phyloP scores from a whole-genome alignment of 2,888 invertebrate genomes.

The Amphipyra tragopoginis region DNA sequence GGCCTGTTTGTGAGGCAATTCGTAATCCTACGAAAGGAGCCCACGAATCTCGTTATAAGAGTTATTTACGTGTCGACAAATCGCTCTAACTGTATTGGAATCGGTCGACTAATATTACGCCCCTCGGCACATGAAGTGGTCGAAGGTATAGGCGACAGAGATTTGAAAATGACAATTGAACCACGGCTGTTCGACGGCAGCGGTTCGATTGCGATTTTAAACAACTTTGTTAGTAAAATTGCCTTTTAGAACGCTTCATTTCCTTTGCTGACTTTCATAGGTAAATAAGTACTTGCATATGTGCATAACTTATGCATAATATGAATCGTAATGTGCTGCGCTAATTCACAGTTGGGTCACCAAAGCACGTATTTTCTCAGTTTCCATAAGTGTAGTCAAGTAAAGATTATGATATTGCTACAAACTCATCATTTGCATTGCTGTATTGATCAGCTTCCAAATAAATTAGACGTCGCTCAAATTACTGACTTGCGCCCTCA shows the following conservation, averaged over 20 bases:
- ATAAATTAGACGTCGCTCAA: not conserved
- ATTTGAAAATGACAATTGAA: not conserved
- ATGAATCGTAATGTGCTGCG: conserved; percentile 1
- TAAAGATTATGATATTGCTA: conserved; percentile 5
- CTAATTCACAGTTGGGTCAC: conserved; percentile 10
- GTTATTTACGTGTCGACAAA: conserved; percentile 43
- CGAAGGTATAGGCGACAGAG: not conserved
- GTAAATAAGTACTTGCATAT: conserved; percentile 1
- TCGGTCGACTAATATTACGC: conserved; percentile 27
- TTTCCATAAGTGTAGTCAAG: not conserved
- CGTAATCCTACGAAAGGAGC: conserved; percentile 11
- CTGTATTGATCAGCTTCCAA: no score
- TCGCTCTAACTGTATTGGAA: conserved; percentile 44
- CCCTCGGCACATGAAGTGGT: conserved; percentile 25
- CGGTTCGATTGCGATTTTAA: no score
- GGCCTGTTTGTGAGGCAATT: conserved; percentile 17
- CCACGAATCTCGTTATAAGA: conserved; percentile 17
- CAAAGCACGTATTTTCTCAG: conserved; percentile 10
- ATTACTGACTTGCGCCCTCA: not conserved
- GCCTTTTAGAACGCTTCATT: not conserved
- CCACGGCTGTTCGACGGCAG: no score
- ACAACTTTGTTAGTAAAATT: no score
- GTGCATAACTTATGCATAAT: not conserved
- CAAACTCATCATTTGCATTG: not conserved
- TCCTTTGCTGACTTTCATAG: not conserved